Base-by-base conservation (phyloP, 2,888 invertebrate species). In the Drosophila subsilvestris region DNA sequence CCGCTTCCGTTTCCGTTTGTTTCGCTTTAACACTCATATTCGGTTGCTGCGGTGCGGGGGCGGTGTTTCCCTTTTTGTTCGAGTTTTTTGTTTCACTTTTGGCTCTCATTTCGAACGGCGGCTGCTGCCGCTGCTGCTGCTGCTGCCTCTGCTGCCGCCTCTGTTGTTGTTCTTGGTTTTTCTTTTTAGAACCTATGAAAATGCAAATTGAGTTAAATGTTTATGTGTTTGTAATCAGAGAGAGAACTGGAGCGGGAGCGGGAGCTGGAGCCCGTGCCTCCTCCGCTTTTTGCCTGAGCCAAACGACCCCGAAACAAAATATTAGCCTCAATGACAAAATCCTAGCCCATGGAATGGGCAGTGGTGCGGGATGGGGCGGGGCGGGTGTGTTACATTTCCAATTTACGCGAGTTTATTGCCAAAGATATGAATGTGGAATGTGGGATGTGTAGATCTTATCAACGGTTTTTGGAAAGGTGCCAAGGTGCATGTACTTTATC, bases 191-290 rank as follows among this genome's bases (percentile, higher is more conserved):
- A 63, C 60, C 79, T 69, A 78, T 77, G 77, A 79, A 74, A 76
- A 78, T 79, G 80, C 66, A 80, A 79, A 79, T 79, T 80, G 69
- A 72, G 68, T 75, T 79, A 69, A 75, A 74, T 79, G 79, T 71
- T 79, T 71, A 71, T 65, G 78, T 68, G 68, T 70, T 74, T 65
- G 62, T 79, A 76, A 79, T 78, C 70, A 74, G 61, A 61, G 56
- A 42, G 54, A 50, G 29, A 63, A 27, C 25, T 58, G 50, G 47
- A 25, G 6, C 25, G 3, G 6, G 25, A 25, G 22, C 22, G 4
- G 22, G 20, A 20, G 20, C 20, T 2, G 1, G 20, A 17, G 27
- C 37, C n/a, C n/a, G n/a, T 6, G 14, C 32, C 25, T 8, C 17
- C 45, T 14, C 27, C 54, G 9, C 32, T n/a, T 10, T 9, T 12